A percentile compares a stretch with the other conserved stretches of the same genome.
phyloP scores from a whole-genome alignment of 2,797 vertebrate species.

The Hafferia zeledoni region DNA sequence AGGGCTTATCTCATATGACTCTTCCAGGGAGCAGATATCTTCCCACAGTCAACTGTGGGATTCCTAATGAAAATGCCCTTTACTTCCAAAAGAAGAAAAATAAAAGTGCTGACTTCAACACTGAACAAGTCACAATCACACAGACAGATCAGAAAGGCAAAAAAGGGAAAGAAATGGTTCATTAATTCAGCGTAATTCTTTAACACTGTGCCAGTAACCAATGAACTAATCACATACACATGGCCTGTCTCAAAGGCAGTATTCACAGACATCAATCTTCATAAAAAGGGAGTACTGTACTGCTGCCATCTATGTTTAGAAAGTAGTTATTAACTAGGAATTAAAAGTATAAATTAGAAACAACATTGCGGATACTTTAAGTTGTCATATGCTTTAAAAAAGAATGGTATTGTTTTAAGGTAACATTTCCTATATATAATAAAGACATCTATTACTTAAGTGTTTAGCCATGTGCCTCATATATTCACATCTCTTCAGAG shows the following conservation, averaged over 20 bases:
- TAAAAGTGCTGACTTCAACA: slow-evolving; percentile 35
- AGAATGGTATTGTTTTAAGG: not conserved
- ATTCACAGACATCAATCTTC: slow-evolving; percentile 16
- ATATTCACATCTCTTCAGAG: not conserved
- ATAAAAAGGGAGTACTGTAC: not conserved
- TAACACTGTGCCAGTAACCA: slow-evolving; percentile 10
- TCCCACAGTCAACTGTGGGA: slow-evolving; percentile 8
- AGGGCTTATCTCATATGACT: not conserved
- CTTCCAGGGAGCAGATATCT: not conserved
- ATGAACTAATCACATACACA: slow-evolving; percentile 5
- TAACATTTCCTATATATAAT: not conserved
- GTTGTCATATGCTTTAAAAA: not conserved
- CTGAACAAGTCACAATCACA: not conserved
- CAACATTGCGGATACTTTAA: not conserved
- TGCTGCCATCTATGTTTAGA: not conserved
- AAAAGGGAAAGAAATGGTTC: not conserved
- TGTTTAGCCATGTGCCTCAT: not conserved
- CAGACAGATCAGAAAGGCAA: slow-evolving; percentile 4
- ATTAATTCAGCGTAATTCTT: slow-evolving; percentile 14
- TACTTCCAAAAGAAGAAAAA: slow-evolving; percentile 18
- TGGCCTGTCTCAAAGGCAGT: slow-evolving; percentile 5
- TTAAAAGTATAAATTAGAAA: not conserved
- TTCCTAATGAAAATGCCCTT: not conserved
- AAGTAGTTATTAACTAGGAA: not conserved
- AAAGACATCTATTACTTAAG: not conserved